Conservation (phyloP, 2,888 invertebrate genomes). For the Himalopsyche japonica region DNA sequence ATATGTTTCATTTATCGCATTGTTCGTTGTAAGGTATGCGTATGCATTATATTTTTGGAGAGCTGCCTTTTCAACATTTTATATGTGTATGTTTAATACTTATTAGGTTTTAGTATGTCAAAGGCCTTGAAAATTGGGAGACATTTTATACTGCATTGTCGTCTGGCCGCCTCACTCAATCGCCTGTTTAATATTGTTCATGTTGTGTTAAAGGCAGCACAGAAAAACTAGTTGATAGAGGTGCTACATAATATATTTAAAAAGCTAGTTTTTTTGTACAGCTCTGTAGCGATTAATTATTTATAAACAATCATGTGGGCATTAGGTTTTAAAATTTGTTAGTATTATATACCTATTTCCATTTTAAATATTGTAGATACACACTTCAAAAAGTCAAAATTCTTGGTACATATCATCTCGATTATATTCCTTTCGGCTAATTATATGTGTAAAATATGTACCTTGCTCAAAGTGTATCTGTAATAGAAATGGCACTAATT, state of each 20-base stretch:
- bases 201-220: slow-evolving; percentile 21
- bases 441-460: slow-evolving; percentile 15
- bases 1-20: not conserved
- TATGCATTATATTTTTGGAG: slow-evolving; percentile 31
- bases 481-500: slow-evolving; percentile 29
- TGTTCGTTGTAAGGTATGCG: slow-evolving; percentile 15
- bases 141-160: not conserved
- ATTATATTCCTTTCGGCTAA: slow-evolving; percentile 14
- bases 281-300: slow-evolving; percentile 24
- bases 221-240: slow-evolving; percentile 31
- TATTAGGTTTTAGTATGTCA: not conserved
- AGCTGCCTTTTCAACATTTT: slow-evolving; percentile 18
- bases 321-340: slow-evolving; percentile 31
- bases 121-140: not conserved
- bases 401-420: slow-evolving; percentile 29
- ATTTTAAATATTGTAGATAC: slow-evolving; percentile 14
- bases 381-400: slow-evolving; percentile 30
- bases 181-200: not conserved
- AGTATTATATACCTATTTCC: slow-evolving; percentile 22
- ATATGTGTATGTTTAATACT: not conserved
- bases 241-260: slow-evolving; percentile 31
- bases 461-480: slow-evolving; percentile 32
- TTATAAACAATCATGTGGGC: slow-evolving; percentile 26
- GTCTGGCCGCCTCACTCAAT: not conserved
- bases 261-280: slow-evolving; percentile 27